phyloP scores from a whole-genome alignment of 2,113 vertebrate genomes.

The Grammatotria lemairii region DNA sequence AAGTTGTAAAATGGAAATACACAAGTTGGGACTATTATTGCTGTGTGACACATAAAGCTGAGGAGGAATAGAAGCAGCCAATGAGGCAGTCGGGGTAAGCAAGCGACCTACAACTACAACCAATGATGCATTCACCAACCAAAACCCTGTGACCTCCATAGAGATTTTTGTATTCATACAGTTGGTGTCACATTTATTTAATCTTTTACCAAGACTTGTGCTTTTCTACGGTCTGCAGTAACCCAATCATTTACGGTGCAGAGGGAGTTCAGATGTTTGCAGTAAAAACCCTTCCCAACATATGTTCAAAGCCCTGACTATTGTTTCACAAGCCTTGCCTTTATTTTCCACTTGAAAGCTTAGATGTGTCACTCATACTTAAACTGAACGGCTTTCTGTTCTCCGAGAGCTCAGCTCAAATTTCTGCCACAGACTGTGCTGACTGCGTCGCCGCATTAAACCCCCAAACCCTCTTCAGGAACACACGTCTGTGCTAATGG shows the following conservation, averaged over 20 bases:
- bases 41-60: background rate
- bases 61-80: background rate
- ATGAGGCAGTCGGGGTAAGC: background rate
- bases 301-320: slow-evolving; percentile 26
- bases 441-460: background rate
- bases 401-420: background rate
- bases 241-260: slow-evolving; percentile 17
- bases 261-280: slow-evolving; percentile 29
- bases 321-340: slow-evolving; percentile 30
- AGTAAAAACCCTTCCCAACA: slow-evolving; percentile 1
- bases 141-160: background rate
- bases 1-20: background rate
- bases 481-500: slow-evolving; percentile 20
- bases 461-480: background rate
- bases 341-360: slow-evolving; percentile 44
- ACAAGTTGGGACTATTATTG: background rate
- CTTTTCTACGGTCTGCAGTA: background rate
- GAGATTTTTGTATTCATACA: background rate
- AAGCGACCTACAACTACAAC: background rate
- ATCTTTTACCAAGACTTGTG: background rate
- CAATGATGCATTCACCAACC: background rate
- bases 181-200: background rate
- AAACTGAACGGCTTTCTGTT: background rate
- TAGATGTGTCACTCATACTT: slow-evolving; percentile 14
- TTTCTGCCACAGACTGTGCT: slow-evolving; percentile 3